Evolutionary conservation across 1,140 invertebrate species (phyloP), one percentile per base, ranked within the genome.

Genomic region (Coboldia fuscipes): DNA sequence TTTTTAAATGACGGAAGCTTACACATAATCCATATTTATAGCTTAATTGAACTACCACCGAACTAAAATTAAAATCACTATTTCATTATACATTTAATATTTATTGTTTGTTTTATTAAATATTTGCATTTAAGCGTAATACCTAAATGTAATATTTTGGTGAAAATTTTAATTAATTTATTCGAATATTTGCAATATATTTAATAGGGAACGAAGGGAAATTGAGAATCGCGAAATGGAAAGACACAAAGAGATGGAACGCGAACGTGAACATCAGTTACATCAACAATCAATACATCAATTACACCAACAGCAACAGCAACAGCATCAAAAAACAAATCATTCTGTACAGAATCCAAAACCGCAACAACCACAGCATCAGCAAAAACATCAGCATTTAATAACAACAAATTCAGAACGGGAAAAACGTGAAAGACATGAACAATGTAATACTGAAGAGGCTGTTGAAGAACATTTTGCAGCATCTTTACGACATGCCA

Each of bases 401-500:
- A n/a, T n/a, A n/a, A n/a, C n/a, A n/a, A n/a, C n/a, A n/a, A n/a
- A n/a, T n/a, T n/a, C n/a, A n/a, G 30, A 32, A 15, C 39, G 50
- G 18, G 62, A 60, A 36, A 58, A 61, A 37, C 4, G 24, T 3
- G 56, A 63, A 36, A 43, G 57, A 28, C 50, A 65, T 34, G 72
- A 72, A 38, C 64, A 70, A 42, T 57, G 64, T 41, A 29, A 36
- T 24, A 29, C 30, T 3, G 65, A 74, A 42, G 68, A 73, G 41
- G 75, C 75, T 26, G 75, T 83, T 30, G 69, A 79, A 41, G 73
- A 81, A 40, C 80, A 84, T 53, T 84, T 83, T 52, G 72, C 75
- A 45, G 73, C 80, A 53, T 80, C 75, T n/a, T 53, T 83, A 13
- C 62, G 70, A 43, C 56, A 72, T 17, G 71, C 70, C 9, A 67